Conservation (phyloP, 2,113 vertebrate genomes). For the Rhea americana region DNA sequence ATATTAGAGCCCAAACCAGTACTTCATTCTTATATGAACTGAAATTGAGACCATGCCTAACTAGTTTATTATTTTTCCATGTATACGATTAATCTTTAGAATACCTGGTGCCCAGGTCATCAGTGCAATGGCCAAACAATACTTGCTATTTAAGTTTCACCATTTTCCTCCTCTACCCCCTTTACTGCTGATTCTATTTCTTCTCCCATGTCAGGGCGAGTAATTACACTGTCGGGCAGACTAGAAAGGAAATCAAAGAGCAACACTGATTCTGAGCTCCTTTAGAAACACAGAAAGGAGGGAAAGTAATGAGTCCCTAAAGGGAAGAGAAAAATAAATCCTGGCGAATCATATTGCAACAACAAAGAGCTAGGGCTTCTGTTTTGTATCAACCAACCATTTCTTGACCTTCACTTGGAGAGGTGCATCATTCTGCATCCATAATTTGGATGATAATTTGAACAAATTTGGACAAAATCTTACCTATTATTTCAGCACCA, state of each 20-base stretch:
- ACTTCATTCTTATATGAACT: background rate
- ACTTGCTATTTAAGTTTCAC: background rate
- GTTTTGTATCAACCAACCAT: background rate
- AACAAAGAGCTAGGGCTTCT: background rate
- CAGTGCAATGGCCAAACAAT: background rate
- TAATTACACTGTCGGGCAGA: background rate
- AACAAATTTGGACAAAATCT: background rate
- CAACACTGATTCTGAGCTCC: background rate
- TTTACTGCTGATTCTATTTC: background rate
- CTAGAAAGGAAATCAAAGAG: background rate
- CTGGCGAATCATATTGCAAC: rapidly evolving
- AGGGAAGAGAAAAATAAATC: background rate
- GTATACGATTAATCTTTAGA: background rate
- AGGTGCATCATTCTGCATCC: background rate
- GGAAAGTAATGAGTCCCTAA: background rate
- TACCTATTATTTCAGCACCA: background rate
- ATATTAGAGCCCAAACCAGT: background rate
- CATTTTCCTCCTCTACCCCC: background rate
- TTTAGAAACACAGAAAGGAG: background rate
- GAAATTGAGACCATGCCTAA: background rate
- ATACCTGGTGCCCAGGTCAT: background rate
- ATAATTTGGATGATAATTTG: background rate
- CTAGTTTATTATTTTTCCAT: background rate
- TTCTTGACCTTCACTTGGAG: background rate
- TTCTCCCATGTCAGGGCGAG: background rate